A percentile compares a stretch with the other conserved stretches of the same genome.
Evolutionary conservation across 2,113 vertebrate genomes (phyloP).

Genomic region (Atractosteus spatula): DNA sequence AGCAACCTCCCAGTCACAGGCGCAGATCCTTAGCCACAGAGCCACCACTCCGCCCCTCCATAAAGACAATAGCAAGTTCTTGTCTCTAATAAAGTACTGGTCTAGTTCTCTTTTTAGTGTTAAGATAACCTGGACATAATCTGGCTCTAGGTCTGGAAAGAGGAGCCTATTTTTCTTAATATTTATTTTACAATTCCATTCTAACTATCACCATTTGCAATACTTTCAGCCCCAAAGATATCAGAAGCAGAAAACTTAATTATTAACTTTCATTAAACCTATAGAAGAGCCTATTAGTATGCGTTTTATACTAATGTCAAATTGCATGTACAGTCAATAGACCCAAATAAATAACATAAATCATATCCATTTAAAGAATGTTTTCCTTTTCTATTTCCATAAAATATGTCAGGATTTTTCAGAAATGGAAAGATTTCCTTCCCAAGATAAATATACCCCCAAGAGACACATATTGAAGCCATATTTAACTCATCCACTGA

Average conservation of each 20-base stretch:
- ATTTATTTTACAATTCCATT: conserved; percentile 4
- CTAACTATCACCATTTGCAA: background rate
- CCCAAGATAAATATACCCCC: conserved; percentile 33
- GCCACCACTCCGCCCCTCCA: too few relatives aligned
- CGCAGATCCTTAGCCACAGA: too few relatives aligned
- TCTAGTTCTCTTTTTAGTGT: too few relatives aligned
- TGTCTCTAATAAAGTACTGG: too few relatives aligned
- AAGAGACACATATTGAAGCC: conserved; percentile 26
- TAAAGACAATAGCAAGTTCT: too few relatives aligned
- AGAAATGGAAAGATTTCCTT: conserved; percentile 35
- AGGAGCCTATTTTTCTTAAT: too few relatives aligned
- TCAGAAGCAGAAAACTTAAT: conserved; percentile 8
- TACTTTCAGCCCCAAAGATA: background rate
- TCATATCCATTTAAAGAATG: conserved; percentile 24
- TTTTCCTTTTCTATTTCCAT: conserved; percentile 36
- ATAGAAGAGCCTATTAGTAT: background rate
- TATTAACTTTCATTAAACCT: background rate
- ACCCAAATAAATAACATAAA: conserved; percentile 31
- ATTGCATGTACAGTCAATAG: conserved; percentile 28
- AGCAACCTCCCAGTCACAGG: too few relatives aligned
- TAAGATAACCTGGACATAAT: too few relatives aligned
- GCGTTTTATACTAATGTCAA: conserved; percentile 8
- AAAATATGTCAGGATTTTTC: conserved; percentile 37
- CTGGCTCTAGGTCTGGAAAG: too few relatives aligned
- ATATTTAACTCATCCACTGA: conserved; percentile 29